Evolutionary conservation across 2,113 vertebrate species (phyloP).

Genomic region (Suncus etruscus): DNA sequence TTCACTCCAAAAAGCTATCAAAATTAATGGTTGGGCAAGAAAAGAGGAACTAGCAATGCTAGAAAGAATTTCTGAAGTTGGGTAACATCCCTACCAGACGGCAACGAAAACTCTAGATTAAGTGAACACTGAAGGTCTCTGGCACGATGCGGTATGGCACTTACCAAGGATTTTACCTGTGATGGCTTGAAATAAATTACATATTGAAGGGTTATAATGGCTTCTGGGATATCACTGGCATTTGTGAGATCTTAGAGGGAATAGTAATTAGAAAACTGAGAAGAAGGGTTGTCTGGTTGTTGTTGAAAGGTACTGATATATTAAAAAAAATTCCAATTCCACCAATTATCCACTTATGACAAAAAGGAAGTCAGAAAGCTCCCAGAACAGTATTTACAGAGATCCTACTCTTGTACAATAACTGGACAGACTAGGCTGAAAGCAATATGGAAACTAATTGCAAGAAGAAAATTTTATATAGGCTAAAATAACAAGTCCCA

Average conservation of each 20-base stretch:
- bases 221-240: constrained; percentile 50
- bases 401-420: not conserved
- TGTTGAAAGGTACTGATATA: constrained; percentile 47
- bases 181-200: constrained; percentile 61
- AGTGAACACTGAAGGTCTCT: constrained; percentile 20
- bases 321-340: constrained; percentile 53
- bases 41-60: not conserved
- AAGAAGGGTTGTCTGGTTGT: constrained; percentile 46
- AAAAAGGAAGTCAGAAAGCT: constrained; percentile 26
- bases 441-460: not conserved
- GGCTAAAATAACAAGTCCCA: not conserved
- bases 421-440: not conserved
- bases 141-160: not conserved
- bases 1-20: constrained; percentile 21
- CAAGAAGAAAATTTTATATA: not conserved
- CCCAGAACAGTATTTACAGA: constrained; percentile 13
- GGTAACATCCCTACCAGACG: constrained; percentile 56
- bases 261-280: constrained; percentile 54
- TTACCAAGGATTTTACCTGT: constrained; percentile 69
- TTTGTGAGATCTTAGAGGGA: constrained; percentile 54
- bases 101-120: constrained; percentile 38
- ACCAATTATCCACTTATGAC: constrained; percentile 50
- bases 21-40: constrained; percentile 33
- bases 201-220: not conserved
- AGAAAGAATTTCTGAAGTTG: constrained; percentile 11